A percentile compares a stretch with the other conserved stretches of the same genome.
These are phyloP conservation scores for Notolepis coatsorum DNA, from an alignment of 2,797 vertebrate species.

Conservation along the genomic window DNA sequence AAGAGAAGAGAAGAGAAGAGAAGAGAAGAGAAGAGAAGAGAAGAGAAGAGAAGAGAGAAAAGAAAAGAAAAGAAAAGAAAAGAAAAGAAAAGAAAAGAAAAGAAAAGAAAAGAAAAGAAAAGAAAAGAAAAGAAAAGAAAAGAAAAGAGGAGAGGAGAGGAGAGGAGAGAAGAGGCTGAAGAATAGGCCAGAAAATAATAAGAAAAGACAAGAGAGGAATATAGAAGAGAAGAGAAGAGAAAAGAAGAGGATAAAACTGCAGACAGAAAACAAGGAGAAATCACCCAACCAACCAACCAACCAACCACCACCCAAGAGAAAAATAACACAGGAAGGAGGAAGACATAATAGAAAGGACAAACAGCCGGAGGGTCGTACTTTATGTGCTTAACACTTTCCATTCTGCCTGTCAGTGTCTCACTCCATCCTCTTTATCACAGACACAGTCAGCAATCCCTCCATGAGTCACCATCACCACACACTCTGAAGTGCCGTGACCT, in stretches of 20 bases:
- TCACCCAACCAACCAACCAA: no score
- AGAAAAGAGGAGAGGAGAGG: no score
- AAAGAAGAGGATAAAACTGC: background rate
- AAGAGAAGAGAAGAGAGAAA: constrained; percentile 24
- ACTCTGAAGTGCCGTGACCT: constrained; percentile 48
- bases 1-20: background rate
- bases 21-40: background rate
- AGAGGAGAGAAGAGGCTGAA: no score
- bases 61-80: background rate
- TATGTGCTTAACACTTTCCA: constrained; percentile 65
- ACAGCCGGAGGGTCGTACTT: constrained; percentile 41
- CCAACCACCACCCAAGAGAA: constrained; percentile 19
- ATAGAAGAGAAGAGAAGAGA: constrained; percentile 12
- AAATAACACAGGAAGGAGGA: constrained; percentile 28
- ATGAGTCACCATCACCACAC: constrained; percentile 64
- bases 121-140: no score
- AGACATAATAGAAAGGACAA: background rate
- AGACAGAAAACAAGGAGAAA: constrained; percentile 39
- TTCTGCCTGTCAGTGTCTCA: constrained; percentile 53
- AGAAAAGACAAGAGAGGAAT: constrained; percentile 17
- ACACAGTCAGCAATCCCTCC: constrained; percentile 52
- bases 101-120: background rate
- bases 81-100: background rate
- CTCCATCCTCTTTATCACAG: constrained; percentile 58
- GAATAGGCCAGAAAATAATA: background rate